Percentiles rank a stretch among this genome's conserved stretches.
Evolutionary conservation across 2,888 invertebrate genomes (phyloP).

Genomic region (Gibbula magus): DNA sequence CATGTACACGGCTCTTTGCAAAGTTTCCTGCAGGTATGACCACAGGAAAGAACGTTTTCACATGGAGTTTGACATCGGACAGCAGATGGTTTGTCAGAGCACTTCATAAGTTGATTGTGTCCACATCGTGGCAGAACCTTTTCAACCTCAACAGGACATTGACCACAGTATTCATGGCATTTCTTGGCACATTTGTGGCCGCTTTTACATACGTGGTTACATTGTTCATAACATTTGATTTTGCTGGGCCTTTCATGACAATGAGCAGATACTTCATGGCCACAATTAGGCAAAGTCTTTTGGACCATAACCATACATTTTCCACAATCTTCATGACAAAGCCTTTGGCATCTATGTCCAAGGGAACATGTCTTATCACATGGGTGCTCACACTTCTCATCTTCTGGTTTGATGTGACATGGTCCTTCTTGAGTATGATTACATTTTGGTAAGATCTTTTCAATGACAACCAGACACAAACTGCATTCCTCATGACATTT

Average conservation of each 20-base stretch:
- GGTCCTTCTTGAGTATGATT: constrained; percentile 20
- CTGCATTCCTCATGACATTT: constrained; percentile 76
- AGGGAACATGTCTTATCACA: constrained; percentile 39
- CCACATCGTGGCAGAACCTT: constrained; percentile 46
- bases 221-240: background rate
- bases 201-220: background rate
- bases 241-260: constrained; percentile 34
- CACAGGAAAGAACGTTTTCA: constrained; percentile 76
- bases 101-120: constrained; percentile 45
- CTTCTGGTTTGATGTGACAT: background rate
- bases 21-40: constrained; percentile 69
- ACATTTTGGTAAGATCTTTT: constrained; percentile 16
- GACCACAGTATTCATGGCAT: constrained; percentile 44
- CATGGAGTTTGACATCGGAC: background rate
- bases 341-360: constrained; percentile 59
- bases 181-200: background rate
- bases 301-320: background rate
- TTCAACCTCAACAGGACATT: constrained; percentile 39
- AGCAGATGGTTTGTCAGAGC: constrained; percentile 26
- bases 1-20: constrained; percentile 72
- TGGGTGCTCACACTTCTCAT: background rate
- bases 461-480: background rate
- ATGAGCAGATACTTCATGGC: constrained; percentile 41
- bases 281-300: constrained; percentile 42
- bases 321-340: constrained; percentile 76